phyloP scores from a whole-genome alignment of 2,888 invertebrate genomes.

The Cryptosula pallasiana region DNA sequence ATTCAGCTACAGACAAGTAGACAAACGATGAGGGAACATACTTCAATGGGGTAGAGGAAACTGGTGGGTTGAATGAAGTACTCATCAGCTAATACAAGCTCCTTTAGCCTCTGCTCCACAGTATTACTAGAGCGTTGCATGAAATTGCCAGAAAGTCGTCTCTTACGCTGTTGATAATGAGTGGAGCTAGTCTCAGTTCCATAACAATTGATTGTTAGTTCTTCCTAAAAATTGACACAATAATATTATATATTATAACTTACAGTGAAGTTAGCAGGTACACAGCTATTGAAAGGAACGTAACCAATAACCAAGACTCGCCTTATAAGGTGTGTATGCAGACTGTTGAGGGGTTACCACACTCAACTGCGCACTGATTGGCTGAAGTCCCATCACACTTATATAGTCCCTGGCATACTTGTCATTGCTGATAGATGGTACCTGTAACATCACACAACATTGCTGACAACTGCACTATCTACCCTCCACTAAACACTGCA shows the following conservation, averaged over 20 bases:
- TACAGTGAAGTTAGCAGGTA: too few relatives aligned
- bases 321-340: too few relatives aligned
- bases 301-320: too few relatives aligned
- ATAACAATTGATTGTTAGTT: neutral
- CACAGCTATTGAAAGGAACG: too few relatives aligned
- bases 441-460: too few relatives aligned
- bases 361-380: neutral
- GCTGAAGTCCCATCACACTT: neutral
- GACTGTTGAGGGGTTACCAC: too few relatives aligned
- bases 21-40: too few relatives aligned
- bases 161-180: neutral
- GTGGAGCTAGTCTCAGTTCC: neutral
- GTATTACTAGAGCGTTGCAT: neutral
- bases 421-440: slow-evolving; percentile 12
- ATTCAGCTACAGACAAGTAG: too few relatives aligned
- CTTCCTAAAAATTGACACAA: neutral
- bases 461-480: too few relatives aligned
- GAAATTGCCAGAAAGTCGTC: slow-evolving; percentile 11
- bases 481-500: too few relatives aligned
- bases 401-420: slow-evolving; percentile 18
- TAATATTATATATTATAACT: too few relatives aligned
- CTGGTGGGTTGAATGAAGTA: neutral
- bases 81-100: neutral
- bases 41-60: neutral
- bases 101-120: neutral